phyloP scores from a whole-genome alignment of 1,140 invertebrate species.

The Melipona quadrifasciata region DNA sequence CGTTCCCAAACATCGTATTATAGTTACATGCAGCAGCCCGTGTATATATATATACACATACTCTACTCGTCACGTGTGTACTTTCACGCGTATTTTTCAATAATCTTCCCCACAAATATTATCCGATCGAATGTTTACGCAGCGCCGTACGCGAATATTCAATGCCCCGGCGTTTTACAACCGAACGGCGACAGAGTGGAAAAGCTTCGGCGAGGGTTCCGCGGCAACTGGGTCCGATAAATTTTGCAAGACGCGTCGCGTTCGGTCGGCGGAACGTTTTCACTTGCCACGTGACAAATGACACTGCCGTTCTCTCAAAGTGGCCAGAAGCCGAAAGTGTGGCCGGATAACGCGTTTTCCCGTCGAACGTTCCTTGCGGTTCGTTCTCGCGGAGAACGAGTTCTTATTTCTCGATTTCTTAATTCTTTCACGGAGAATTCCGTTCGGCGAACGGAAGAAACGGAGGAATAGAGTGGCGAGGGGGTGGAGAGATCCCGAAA shows the following conservation, averaged over 20 bases:
- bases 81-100: background rate
- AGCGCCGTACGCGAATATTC: background rate
- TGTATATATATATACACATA: too few species aligned
- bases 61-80: background rate
- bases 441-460: too few species aligned
- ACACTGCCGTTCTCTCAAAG: background rate
- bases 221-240: background rate
- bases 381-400: background rate
- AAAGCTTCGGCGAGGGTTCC: background rate
- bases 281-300: background rate
- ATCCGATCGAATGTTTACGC: background rate
- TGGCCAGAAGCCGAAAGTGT: background rate
- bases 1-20: background rate
- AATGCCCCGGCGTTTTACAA: background rate
- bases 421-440: background rate
- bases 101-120: background rate
- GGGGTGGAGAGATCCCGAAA: background rate
- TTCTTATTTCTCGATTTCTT: background rate
- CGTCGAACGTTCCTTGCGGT: constrained; percentile 1
- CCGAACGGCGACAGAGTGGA: too few species aligned
- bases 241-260: background rate
- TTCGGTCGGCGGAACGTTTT: too few species aligned
- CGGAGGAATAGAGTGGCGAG: background rate
- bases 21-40: background rate
- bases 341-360: background rate